Conservation (phyloP, 2,797 vertebrate species). For the Tapera naevia region DNA sequence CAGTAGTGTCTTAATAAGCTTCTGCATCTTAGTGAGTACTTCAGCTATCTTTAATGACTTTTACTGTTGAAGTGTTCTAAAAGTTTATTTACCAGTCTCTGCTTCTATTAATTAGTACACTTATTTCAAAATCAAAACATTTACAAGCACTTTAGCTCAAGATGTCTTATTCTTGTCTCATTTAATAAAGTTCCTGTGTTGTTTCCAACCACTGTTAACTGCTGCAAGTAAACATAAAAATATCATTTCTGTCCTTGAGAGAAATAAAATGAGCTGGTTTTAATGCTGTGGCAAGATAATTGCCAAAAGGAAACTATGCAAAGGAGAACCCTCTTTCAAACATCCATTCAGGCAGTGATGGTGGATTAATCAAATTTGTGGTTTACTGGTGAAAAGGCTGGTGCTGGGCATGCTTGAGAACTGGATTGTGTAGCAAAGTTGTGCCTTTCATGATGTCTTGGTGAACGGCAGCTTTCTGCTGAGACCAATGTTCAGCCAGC, state of each 20-base stretch:
- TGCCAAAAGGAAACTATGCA: neutral
- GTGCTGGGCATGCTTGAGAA: neutral
- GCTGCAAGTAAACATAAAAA: neutral
- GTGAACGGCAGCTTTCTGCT: neutral
- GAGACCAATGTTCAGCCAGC: neutral
- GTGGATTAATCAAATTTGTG: neutral
- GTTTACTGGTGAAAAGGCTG: neutral
- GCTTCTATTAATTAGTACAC: neutral
- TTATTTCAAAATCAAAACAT: constrained; percentile 21
- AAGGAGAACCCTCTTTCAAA: neutral
- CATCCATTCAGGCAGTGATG: neutral
- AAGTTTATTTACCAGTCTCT: constrained; percentile 42
- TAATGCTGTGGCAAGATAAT: neutral
- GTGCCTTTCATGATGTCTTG: neutral
- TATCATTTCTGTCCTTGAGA: neutral
- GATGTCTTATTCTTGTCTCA: neutral
- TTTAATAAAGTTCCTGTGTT: neutral
- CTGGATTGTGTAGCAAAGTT: neutral
- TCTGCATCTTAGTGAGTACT: constrained; percentile 22
- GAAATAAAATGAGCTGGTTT: neutral
- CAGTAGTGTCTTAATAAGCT: constrained; percentile 5
- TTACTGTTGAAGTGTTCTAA: neutral
- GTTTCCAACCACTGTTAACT: neutral
- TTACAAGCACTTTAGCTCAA: neutral
- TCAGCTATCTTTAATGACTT: constrained; percentile 32